Evolutionary conservation across 2,113 vertebrate genomes (phyloP), one percentile per base, ranked within the genome.

Genomic region (Pelmatolapia mariae): DNA sequence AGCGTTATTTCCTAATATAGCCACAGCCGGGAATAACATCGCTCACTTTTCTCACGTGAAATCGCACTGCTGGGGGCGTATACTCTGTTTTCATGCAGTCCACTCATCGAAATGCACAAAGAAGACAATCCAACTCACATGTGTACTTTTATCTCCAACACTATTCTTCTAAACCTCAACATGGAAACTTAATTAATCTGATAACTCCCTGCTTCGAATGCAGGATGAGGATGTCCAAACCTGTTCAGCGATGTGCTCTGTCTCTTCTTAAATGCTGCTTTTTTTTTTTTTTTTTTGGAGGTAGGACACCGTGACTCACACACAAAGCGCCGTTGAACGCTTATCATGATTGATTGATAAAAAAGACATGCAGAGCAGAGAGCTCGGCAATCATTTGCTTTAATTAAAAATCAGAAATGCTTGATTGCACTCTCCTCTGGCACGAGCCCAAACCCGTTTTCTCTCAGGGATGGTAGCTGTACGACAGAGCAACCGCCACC

Each of bases 361-460:
- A 86, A 50, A 84, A 91, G 83, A 83, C 87, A 85, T 80, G 84
- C 73, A 6, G 81, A 93, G 89, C 79, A 45, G 33, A 84, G 84
- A 87, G 84, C 83, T 71, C 22, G 61, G 82, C 83, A 90, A 91
- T 93, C 87, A 90, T 92, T 92, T 84, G 40, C 85, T 90, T 94
- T 94, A 93, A 95, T 95, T 93, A 93, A 93, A 94, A 92, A 88
- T 91, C 83, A 82, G 84, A 92, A 90, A 89, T 90, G 93, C 89
- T 86, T 93, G 89, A 90, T 83, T 92, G 85, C 61, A 68, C 85
- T 87, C 85, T 50, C 36, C 61, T 83, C 71, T 83, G 76, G 88
- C 59, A 10, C 38, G 22, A 82, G 29, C 36, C 86, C 79, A 40
- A 76, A 56, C 76, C 36, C 8, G 38, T 84, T 76, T 66, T 82